These are phyloP conservation scores for Fulica atra DNA, from an alignment of 2,113 vertebrate species.

Conservation along the genomic window DNA sequence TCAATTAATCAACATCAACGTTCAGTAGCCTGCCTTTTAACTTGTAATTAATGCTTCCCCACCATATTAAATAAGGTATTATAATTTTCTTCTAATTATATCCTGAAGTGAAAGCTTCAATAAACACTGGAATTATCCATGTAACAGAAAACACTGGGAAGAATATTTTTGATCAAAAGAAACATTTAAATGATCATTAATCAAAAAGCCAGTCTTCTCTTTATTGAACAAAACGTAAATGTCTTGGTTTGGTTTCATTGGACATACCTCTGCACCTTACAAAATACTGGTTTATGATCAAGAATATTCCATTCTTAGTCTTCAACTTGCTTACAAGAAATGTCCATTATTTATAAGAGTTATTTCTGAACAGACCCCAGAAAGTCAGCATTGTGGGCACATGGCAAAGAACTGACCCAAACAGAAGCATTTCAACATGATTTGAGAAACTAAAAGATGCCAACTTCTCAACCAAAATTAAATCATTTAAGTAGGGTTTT, in stretches of 20 bases:
- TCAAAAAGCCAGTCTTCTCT: background rate
- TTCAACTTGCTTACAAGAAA: background rate
- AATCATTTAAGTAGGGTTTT: background rate
- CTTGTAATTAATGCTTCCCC: background rate
- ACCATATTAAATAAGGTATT: background rate
- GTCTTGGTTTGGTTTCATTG: background rate
- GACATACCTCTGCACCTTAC: background rate
- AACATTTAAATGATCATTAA: background rate
- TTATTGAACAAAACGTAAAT: background rate
- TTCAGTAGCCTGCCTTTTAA: background rate
- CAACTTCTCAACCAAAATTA: background rate
- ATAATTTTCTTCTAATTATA: background rate
- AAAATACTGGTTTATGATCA: background rate
- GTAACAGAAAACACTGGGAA: background rate
- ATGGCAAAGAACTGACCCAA: background rate
- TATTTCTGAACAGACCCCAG: background rate
- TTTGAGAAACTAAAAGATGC: background rate
- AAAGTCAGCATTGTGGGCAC: background rate
- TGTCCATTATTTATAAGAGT: background rate
- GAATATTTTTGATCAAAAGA: background rate
- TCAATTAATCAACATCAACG: background rate
- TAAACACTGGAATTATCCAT: background rate
- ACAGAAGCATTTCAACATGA: background rate
- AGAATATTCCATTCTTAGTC: background rate
- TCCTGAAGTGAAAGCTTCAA: background rate